Percentiles rank a stretch among this genome's conserved stretches.
These are phyloP conservation scores for Mylabris sibirica DNA, from an alignment of 2,888 invertebrate genomes.

Conservation along the genomic window DNA sequence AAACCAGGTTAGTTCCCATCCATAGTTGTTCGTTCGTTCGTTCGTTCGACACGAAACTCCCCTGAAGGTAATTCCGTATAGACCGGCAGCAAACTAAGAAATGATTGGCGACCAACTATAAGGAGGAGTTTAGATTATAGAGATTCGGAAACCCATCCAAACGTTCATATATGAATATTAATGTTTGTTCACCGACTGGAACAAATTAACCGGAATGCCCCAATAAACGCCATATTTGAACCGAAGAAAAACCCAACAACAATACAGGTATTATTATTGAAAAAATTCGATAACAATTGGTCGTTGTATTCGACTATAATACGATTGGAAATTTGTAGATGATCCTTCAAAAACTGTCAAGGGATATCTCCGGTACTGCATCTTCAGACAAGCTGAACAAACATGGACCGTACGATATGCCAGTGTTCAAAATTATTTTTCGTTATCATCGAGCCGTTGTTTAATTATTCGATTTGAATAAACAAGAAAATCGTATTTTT, in stretches of 20 bases:
- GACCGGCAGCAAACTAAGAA: slow-evolving; percentile 4
- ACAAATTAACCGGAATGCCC: slow-evolving; percentile 8
- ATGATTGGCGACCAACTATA: slow-evolving; percentile 22
- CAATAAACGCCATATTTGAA: slow-evolving; percentile 14
- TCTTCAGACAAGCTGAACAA: slow-evolving; percentile 17
- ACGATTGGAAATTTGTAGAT: not conserved
- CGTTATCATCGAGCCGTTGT: not conserved
- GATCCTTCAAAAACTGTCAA: slow-evolving; percentile 19
- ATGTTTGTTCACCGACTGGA: slow-evolving; percentile 17
- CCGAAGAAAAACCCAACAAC: not conserved
- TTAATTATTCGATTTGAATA: not conserved
- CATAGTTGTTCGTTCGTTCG: not conserved
- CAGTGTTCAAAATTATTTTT: not conserved
- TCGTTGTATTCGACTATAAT: not conserved
- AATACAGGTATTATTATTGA: not conserved
- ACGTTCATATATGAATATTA: slow-evolving; percentile 17
- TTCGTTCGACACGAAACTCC: slow-evolving; percentile 18
- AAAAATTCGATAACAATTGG: not conserved
- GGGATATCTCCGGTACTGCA: slow-evolving; percentile 15
- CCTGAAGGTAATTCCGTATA: slow-evolving; percentile 19
- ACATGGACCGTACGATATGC: slow-evolving; percentile 6
- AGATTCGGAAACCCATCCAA: slow-evolving; percentile 14
- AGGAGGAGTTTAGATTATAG: slow-evolving; percentile 26
- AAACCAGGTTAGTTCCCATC: slow-evolving; percentile 25
- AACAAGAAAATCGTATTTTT: not conserved